Percentiles rank a stretch among this genome's conserved stretches.
phyloP scores from a whole-genome alignment of 2,888 invertebrate genomes.

The Agrotis clavis region DNA sequence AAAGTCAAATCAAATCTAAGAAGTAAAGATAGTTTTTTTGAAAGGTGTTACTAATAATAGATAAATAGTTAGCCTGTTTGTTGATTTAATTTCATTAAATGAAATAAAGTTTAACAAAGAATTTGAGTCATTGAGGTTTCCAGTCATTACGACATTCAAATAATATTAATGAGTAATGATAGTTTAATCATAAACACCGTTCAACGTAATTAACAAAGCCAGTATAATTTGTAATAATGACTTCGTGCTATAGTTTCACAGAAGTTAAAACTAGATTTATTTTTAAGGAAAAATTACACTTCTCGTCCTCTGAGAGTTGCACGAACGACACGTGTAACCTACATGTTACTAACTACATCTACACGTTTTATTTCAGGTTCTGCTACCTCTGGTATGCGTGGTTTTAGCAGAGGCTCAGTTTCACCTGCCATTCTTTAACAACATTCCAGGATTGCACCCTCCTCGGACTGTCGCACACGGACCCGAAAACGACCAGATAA shows the following conservation, averaged over 20 bases:
- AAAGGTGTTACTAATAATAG: neutral
- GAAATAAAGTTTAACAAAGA: neutral
- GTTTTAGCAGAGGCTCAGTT: constrained; percentile 30
- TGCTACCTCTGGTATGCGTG: constrained; percentile 41
- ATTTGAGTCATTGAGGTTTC: neutral
- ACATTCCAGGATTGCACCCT: constrained; percentile 5
- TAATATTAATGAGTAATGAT: neutral
- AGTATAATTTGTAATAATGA: neutral
- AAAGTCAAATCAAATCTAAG: no score
- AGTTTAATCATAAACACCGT: neutral
- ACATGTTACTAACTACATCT: neutral
- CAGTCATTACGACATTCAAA: neutral
- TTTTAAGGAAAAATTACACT: constrained; percentile 13
- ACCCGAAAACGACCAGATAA: neutral
- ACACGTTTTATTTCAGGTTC: constrained; percentile 51
- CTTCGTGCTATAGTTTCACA: neutral
- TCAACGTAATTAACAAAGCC: neutral
- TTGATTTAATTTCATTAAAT: neutral
- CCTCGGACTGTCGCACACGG: neutral
- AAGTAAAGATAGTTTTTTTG: no score
- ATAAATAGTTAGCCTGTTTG: neutral
- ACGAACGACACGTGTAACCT: constrained; percentile 11
- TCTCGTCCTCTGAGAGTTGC: neutral
- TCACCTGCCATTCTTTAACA: constrained; percentile 14
- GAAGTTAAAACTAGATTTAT: constrained; percentile 5